Evolutionary conservation across 2,113 vertebrate genomes (phyloP).

Genomic region (Plectropomus leopardus): DNA sequence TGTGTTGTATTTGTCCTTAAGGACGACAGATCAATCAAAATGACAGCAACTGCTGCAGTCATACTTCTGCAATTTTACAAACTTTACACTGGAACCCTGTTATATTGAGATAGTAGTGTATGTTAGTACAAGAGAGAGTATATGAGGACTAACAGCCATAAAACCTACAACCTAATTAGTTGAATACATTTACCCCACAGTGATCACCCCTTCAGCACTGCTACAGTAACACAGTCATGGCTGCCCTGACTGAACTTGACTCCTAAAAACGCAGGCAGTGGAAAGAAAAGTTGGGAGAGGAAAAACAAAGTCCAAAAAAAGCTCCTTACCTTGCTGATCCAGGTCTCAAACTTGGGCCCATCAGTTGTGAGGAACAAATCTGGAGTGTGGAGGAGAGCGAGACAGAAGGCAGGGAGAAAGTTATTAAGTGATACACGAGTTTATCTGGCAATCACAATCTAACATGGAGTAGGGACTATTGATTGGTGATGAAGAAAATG

Average conservation of each 20-base stretch:
- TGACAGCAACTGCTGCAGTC: not conserved
- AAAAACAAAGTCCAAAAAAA: not conserved
- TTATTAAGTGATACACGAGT: slow-evolving; percentile 3
- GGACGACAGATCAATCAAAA: not conserved
- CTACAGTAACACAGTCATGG: not conserved
- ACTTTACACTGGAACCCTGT: not conserved
- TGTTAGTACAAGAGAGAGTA: not conserved
- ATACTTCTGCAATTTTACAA: not conserved
- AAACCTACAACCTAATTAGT: not conserved
- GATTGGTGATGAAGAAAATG: not conserved
- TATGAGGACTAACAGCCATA: no score
- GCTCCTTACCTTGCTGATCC: slow-evolving; percentile 78
- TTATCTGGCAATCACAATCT: slow-evolving; percentile 24
- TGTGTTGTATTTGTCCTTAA: not conserved
- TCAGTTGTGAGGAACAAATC: slow-evolving; percentile 80
- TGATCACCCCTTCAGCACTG: not conserved
- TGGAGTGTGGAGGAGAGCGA: slow-evolving; percentile 31
- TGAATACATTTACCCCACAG: not conserved
- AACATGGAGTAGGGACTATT: not conserved
- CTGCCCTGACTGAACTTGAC: not conserved
- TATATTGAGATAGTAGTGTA: not conserved
- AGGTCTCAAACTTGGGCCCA: slow-evolving; percentile 67
- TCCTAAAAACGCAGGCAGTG: not conserved
- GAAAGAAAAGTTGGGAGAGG: not conserved
- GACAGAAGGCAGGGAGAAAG: not conserved